Percentiles rank a stretch among this genome's conserved stretches.
Conservation (phyloP, 2,113 vertebrate genomes). For the Alethe castanea region DNA sequence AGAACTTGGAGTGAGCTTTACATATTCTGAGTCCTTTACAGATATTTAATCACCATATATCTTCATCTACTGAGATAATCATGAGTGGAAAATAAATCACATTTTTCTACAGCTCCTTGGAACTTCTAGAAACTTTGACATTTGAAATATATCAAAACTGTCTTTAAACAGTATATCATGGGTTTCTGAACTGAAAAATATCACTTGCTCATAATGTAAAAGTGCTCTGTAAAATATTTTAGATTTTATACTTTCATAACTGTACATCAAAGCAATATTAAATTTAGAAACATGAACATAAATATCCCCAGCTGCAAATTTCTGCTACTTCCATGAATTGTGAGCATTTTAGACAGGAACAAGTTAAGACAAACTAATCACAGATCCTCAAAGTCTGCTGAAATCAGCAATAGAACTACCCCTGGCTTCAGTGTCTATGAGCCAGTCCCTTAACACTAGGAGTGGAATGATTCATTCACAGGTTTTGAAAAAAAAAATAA, state of each 20-base stretch:
- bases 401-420: neutral
- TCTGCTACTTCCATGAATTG: neutral
- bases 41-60: neutral
- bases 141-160: neutral
- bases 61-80: neutral
- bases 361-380: neutral
- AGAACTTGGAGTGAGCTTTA: neutral
- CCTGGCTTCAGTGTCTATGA: neutral
- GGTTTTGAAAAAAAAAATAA: neutral
- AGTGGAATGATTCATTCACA: neutral
- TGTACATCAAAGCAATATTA: neutral
- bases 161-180: neutral
- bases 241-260: neutral
- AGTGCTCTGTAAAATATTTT: neutral
- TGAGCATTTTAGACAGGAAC: neutral
- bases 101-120: neutral
- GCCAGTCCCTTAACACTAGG: neutral
- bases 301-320: neutral
- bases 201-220: neutral
- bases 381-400: neutral
- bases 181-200: neutral
- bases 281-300: neutral
- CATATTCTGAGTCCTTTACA: neutral
- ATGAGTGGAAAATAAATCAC: neutral
- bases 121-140: neutral